Percentiles rank a stretch among this genome's conserved stretches.
phyloP scores from a whole-genome alignment of 2,797 vertebrate genomes.

The Harpagifer antarcticus region DNA sequence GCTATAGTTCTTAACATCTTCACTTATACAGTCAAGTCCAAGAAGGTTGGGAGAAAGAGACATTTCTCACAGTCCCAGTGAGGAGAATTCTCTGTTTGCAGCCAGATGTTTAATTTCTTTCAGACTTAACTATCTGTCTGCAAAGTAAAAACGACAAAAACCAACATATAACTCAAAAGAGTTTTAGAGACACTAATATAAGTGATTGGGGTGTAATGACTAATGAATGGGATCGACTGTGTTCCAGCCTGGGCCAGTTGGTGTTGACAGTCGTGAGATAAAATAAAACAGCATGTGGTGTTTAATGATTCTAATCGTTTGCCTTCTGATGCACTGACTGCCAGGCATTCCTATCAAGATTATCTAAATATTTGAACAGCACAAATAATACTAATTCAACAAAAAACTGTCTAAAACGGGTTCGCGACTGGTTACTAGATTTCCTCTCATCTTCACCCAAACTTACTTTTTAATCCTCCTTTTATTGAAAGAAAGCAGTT shows the following conservation, averaged over 20 bases:
- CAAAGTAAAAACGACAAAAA: background rate
- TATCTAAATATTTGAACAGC: slow-evolving; percentile 50
- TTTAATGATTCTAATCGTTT: slow-evolving; percentile 62
- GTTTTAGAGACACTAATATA: slow-evolving; percentile 35
- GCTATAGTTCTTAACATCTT: background rate
- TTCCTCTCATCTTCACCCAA: background rate
- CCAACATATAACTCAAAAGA: background rate
- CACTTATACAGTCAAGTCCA: background rate
- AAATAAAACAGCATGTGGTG: slow-evolving; percentile 63
- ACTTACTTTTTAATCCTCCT: background rate
- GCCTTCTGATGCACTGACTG: slow-evolving; percentile 55
- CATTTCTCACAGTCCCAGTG: too few species aligned
- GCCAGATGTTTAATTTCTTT: background rate
- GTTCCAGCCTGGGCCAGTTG: slow-evolving; percentile 52
- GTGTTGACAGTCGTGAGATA: slow-evolving; percentile 64
- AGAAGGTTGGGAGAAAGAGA: background rate
- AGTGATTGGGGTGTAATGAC: slow-evolving; percentile 41
- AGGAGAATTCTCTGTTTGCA: background rate
- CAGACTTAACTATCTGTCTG: background rate
- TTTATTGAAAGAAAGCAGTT: background rate
- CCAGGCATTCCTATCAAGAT: slow-evolving; percentile 57
- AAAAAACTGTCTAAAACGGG: slow-evolving; percentile 24
- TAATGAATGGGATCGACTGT: slow-evolving; percentile 39
- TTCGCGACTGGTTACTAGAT: slow-evolving; percentile 5
- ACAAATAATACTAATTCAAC: slow-evolving; percentile 42